A percentile compares a stretch with the other conserved stretches of the same genome.
Evolutionary conservation across 2,888 invertebrate genomes (phyloP).

Genomic region (Harpalus rufipes): DNA sequence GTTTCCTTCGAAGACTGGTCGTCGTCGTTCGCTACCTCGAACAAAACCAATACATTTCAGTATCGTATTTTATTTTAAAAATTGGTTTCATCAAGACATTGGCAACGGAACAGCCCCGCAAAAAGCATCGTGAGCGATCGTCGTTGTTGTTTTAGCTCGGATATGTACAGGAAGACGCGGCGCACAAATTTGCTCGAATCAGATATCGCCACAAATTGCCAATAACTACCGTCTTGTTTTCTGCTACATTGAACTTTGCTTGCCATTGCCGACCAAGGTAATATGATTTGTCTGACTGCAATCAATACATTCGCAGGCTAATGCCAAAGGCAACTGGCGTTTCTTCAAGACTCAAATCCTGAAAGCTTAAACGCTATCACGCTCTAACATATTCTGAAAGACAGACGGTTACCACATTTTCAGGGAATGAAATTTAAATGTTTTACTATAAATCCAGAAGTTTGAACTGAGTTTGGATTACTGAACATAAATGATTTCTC

Average conservation of each 20-base stretch:
- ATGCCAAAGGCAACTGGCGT: neutral
- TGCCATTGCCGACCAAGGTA: conserved; percentile 51
- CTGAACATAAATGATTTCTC: too few species aligned
- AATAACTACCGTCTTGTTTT: conserved; percentile 69
- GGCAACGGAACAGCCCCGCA: conserved; percentile 44
- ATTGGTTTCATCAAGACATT: conserved; percentile 59
- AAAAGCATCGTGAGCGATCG: conserved; percentile 48
- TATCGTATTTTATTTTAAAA: conserved; percentile 59
- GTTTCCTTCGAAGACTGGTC: too few species aligned
- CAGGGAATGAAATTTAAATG: neutral
- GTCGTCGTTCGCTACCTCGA: neutral
- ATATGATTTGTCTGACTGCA: conserved; percentile 61
- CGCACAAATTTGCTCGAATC: conserved; percentile 68
- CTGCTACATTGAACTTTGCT: conserved; percentile 68
- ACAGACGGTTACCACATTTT: neutral
- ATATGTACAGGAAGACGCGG: conserved; percentile 48
- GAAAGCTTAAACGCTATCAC: neutral
- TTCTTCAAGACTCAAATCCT: neutral
- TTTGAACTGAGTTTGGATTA: too few species aligned
- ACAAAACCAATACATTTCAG: conserved; percentile 50
- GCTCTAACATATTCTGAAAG: neutral
- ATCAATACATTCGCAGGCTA: conserved; percentile 55
- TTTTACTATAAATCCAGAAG: neutral
- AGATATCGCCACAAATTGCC: conserved; percentile 69
- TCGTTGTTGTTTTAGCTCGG: conserved; percentile 47